Evolutionary conservation across 2,113 vertebrate species (phyloP).

Genomic region (Apodemus speciosus): DNA sequence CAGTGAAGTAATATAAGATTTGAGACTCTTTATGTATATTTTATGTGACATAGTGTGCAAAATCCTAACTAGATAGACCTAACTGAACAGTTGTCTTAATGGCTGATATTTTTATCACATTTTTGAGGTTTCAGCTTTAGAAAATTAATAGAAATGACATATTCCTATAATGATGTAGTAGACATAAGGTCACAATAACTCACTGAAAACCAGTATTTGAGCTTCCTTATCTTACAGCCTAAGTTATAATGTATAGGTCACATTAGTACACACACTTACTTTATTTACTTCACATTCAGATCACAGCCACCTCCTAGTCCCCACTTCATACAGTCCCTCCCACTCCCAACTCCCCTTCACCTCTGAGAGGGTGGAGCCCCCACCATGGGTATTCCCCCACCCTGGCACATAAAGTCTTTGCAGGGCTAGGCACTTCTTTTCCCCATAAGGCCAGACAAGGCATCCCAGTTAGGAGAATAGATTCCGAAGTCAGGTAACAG

Average conservation of each 20-base stretch:
- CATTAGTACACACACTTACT: not conserved
- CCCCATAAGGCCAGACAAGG: too few relatives aligned
- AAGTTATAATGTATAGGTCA: conserved; percentile 8
- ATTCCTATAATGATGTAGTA: conserved; percentile 20
- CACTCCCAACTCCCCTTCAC: too few relatives aligned
- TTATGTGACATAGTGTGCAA: not conserved
- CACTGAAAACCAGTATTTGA: not conserved
- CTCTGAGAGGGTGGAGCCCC: too few relatives aligned
- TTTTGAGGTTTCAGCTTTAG: conserved; percentile 28
- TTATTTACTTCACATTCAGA: too few relatives aligned
- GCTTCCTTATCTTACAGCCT: not conserved
- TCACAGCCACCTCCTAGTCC: too few relatives aligned
- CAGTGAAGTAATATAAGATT: not conserved
- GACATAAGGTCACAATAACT: conserved; percentile 7
- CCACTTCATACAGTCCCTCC: too few relatives aligned
- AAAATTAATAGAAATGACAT: conserved; percentile 42
- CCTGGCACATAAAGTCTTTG: too few relatives aligned
- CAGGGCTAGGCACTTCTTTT: too few relatives aligned
- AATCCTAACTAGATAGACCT: not conserved
- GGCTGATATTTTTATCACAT: not conserved
- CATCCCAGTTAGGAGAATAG: too few relatives aligned
- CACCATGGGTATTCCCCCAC: too few relatives aligned
- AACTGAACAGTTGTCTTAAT: not conserved
- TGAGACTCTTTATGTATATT: not conserved
- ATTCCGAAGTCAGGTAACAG: too few relatives aligned